Base-by-base conservation (phyloP, 2,797 vertebrate species). In the Sparidentex hasta region DNA sequence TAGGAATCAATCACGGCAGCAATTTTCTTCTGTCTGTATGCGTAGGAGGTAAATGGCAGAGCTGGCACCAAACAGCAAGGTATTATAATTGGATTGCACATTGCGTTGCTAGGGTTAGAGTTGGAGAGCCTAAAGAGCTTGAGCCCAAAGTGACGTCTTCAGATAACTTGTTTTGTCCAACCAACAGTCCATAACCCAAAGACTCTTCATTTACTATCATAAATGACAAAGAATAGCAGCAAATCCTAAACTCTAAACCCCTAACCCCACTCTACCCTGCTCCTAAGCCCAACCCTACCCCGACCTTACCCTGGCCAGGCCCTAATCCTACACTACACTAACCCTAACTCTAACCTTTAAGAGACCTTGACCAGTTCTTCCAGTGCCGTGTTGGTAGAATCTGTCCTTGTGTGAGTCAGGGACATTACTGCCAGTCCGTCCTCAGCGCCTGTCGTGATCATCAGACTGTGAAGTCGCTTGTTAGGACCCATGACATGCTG, bases 401-500 rank as follows among this genome's bases (percentile, higher is more conserved):
- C 47, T 57, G 43, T 51, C 13, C 14, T 16, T 11, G 56, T 21
- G 48, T 62, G 33, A 23, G 65, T 43, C 25, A 38, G 58, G 18
- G 69, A 38, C 23, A 7, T 8, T 1, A 13, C 61, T 21, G 41
- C 57, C 51, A 2, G 68, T 70, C 33, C 3, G 11, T 41, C 38
- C 16, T 81, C 13, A 48, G 38, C 33, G 51, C n/a, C 61, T 58
- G 33, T 16, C 33, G 11, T 17, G 23, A 65, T 41, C 50, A 52
- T 62, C 61, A 52, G 65, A 68, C 76, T 56, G 79, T 64, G 66
- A 76, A 71, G 59, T 65, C 51, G 76, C 69, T 62, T 76, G 72
- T 78, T 67, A 18, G 4, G 16, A 63, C 56, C 67, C 52, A 52
- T 76, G 78, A 80, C 59, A 72, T 54, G 71, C 65, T 66, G 82